Conservation (phyloP, 2,113 vertebrate species). For the Megaceryle torquata region DNA sequence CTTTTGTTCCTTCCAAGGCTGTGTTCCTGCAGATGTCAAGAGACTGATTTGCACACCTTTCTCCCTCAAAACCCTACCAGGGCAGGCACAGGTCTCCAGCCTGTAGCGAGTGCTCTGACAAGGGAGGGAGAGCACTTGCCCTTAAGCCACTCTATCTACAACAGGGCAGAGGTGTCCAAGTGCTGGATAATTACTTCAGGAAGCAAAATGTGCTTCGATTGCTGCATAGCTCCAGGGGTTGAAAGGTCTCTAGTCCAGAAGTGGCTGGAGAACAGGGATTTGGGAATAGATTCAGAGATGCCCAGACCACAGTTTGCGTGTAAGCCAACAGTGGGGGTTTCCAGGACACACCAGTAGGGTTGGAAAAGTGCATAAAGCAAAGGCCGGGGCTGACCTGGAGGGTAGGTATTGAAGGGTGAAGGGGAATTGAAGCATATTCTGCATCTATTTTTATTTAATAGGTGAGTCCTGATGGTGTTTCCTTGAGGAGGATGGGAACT, state of each 20-base stretch:
- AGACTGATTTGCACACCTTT: not conserved
- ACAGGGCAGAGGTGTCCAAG: not conserved
- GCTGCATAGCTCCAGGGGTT: not conserved
- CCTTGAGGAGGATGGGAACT: not conserved
- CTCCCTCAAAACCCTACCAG: not conserved
- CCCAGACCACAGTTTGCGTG: not conserved
- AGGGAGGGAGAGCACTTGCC: not conserved
- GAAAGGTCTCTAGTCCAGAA: not conserved
- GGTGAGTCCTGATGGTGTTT: not conserved
- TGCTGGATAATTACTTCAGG: not conserved
- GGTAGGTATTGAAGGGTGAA: not conserved
- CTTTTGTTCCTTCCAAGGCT: not conserved
- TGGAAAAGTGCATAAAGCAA: not conserved
- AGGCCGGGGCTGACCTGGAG: too few species aligned
- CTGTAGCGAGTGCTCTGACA: fast-evolving
- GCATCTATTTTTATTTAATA: not conserved
- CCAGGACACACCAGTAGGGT: not conserved
- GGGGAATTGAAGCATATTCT: not conserved
- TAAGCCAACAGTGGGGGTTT: not conserved
- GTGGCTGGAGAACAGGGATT: not conserved
- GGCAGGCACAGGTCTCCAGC: not conserved
- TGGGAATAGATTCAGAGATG: not conserved
- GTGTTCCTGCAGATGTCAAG: not conserved
- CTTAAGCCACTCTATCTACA: not conserved
- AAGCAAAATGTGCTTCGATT: not conserved